Base-by-base conservation (phyloP, 2,888 invertebrate species). In the Sminthurides aquaticus region DNA sequence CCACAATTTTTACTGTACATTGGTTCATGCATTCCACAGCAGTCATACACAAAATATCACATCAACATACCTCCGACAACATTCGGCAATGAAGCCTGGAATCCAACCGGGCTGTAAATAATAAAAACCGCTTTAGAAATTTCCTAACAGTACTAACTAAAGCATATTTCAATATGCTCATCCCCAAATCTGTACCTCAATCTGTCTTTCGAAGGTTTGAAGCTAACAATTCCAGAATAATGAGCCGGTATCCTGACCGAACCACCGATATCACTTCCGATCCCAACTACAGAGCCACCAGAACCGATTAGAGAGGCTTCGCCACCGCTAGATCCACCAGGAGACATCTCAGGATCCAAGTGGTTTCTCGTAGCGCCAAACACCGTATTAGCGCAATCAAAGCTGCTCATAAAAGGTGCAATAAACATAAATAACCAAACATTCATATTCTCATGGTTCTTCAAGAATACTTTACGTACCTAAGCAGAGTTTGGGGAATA, bases 311-410 rank as follows among this genome's bases (percentile, higher is more conserved):
- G 75, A 2, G 80, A 79, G 1, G 76, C 79, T 69, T 80, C 79
- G 1, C 80, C 82, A 1, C 82, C 81, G 2, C 79, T 79, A 1
- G 81, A 81, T 0, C 82, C 82, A 1, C 82, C 82, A 2, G 79
- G 78, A 2, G 76, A 75, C n/a, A 79, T 73, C 0, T 71, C 68
- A 1, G 64, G n/a, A 69, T 80, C 76, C 60, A 76, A 75, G 0
- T 81, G 81, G 72, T 82, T 80, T 20, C 64, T 65, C 0, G 82
- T 79, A 0, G 74, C 72, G 1, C 80, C 80, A 69, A 77, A 79
- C 25, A 80, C 75, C 0, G 80, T 77, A 68, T 80, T 80, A 2
- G 77, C 75, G 67, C 78, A 77, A 11, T 74, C 74, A 63, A 73
- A 73, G 49, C 76, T 76, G 57, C 11, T 49, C 58, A 15, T 22